Percentiles rank a stretch among this genome's conserved stretches.
phyloP scores from a whole-genome alignment of 2,888 invertebrate species.

The Unio delphinus region DNA sequence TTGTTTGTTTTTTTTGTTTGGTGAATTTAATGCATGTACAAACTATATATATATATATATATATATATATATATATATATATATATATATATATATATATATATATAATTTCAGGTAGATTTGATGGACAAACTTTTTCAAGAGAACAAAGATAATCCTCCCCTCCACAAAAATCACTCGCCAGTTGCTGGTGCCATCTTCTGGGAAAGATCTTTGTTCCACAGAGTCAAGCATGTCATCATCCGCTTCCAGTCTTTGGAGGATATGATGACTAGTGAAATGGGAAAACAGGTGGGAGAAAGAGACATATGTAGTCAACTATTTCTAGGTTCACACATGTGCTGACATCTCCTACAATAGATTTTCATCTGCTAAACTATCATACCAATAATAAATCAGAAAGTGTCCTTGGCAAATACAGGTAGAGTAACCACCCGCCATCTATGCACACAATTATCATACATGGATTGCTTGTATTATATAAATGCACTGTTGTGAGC shows the following conservation, averaged over 20 bases:
- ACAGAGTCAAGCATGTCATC: constrained; percentile 85
- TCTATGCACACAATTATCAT: too few species aligned
- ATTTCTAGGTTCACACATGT: constrained; percentile 68
- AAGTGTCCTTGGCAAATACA: too few species aligned
- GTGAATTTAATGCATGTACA: neutral
- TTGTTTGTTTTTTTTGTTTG: neutral
- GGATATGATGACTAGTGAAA: constrained; percentile 81
- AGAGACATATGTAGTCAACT: too few species aligned
- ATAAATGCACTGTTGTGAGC: too few species aligned
- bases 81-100: too few species aligned
- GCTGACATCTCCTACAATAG: constrained; percentile 49
- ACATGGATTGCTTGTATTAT: too few species aligned
- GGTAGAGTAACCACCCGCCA: too few species aligned
- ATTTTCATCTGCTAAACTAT: too few species aligned
- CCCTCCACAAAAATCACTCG: constrained; percentile 83
- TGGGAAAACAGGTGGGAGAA: constrained; percentile 76
- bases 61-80: neutral
- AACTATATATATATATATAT: neutral
- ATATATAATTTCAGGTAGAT: constrained; percentile 75
- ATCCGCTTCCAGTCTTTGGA: constrained; percentile 84
- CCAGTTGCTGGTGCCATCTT: constrained; percentile 87
- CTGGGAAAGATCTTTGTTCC: constrained; percentile 87
- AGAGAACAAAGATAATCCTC: constrained; percentile 75
- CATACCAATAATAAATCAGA: too few species aligned
- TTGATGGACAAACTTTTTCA: constrained; percentile 70